Conservation (phyloP, 2,888 invertebrate species). For the Phaedon cochleariae region DNA sequence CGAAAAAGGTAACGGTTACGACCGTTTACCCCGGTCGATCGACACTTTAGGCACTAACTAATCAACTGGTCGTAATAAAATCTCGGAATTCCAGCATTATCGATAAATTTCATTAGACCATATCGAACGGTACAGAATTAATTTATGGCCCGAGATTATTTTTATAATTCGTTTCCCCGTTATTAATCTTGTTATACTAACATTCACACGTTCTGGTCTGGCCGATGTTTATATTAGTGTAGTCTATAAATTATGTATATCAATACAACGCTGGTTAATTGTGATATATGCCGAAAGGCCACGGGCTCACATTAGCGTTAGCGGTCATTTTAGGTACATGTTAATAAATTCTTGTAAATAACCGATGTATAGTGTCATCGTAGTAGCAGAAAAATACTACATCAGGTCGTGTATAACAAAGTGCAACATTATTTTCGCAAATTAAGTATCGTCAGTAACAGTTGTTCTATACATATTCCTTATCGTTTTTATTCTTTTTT, state of each 20-base stretch:
- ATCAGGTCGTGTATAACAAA: too few relatives aligned
- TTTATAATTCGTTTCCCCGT: constrained; percentile 29
- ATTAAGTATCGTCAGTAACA: not conserved
- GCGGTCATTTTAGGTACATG: constrained; percentile 50
- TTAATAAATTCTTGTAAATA: constrained; percentile 35
- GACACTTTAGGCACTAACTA: not conserved
- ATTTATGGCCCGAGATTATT: constrained; percentile 26
- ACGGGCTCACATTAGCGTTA: constrained; percentile 46
- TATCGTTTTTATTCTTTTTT: not conserved
- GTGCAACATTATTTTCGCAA: not conserved
- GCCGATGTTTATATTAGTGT: constrained; percentile 47
- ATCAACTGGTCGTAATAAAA: not conserved
- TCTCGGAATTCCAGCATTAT: not conserved
- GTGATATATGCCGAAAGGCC: constrained; percentile 50
- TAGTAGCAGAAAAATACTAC: constrained; percentile 13
- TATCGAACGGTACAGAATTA: constrained; percentile 17
- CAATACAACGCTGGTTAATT: constrained; percentile 54
- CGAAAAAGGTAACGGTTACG: not conserved
- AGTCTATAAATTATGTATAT: constrained; percentile 51
- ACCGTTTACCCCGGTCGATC: not conserved
- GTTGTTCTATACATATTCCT: not conserved
- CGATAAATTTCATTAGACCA: constrained; percentile 25
- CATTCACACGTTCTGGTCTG: constrained; percentile 31
- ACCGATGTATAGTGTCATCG: constrained; percentile 20
- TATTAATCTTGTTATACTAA: constrained; percentile 35